Base-by-base conservation (phyloP, 2,888 invertebrate genomes). In the Drosophila tripunctata region DNA sequence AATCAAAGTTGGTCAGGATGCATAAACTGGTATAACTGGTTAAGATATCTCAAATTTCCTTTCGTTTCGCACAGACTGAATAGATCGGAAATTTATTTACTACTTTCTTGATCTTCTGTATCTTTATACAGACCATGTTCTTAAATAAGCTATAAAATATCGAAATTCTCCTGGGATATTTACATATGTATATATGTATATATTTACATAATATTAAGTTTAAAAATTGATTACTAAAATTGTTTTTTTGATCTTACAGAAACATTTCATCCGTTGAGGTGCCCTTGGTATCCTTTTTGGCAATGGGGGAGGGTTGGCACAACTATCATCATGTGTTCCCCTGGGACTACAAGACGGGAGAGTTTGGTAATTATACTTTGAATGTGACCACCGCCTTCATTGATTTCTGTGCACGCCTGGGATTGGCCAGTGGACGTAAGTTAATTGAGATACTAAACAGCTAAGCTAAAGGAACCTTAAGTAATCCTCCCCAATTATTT, bases 321-420 rank as follows among this genome's bases (percentile, higher is more conserved):
- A 96, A 96, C 90, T 96, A 95, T 88, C 96, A 96, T 88, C 96
- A 96, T 89, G 95, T 95, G 2, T 91, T 91, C 44, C 96, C 96
- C 40, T 95, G 93, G 94, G 94, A 94, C 88, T 94, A 94, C 91
- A 93, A 93, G 88, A 94, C 94, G 75, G 95, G 93, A 67, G 95
- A 94, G 92, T 92, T 95, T 17, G 95, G 95, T 0, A 91, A 92
- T 51, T 92, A 94, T 58, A 91, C 92, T 10, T 90, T 93, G 55
- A 98, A 98, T 89, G 89, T 95, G 0, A 96, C 97, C 0, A 96
- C 97, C 0, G 93, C 92, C 0, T 95, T 97, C 78, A 96, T 98
- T 68, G 95, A 98, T 88, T 91, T 93, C 4, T 96, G 95, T 88
- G 95, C 96, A 0, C 93, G 92, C 76, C 88, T 97, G 21, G 97